Base-by-base conservation (phyloP, 1,140 invertebrate species). In the Maniola jurtina region DNA sequence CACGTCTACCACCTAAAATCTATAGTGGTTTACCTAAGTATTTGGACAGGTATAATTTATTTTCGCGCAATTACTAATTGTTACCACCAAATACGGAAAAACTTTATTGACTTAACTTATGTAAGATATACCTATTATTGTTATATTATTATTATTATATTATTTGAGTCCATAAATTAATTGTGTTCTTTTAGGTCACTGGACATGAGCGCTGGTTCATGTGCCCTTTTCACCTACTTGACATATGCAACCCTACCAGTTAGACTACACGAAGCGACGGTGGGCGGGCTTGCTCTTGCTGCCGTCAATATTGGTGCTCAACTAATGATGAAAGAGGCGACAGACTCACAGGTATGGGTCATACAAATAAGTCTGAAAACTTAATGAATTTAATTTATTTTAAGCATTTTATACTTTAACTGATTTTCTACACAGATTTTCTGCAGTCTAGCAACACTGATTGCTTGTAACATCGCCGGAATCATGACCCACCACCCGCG, bases 401-500 rank as follows among this genome's bases (percentile, higher is more conserved):
- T n/a, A n/a, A n/a, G n/a, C n/a, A n/a, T n/a, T n/a, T n/a, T n/a
- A n/a, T n/a, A n/a, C n/a, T n/a, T n/a, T n/a, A n/a, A n/a, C n/a
- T n/a, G n/a, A n/a, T n/a, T 50, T 13, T 50, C n/a, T 50, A n/a
- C 14, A 6, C 89, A 97, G 95, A 82, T 95, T 60, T 83, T 93
- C 47, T 93, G 94, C 77, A 95, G 95, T 70, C 81, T 94, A 34
- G 87, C 96, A 7, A 92, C 97, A 5, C 92, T 96, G 65, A 79
- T 95, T 11, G 94, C 95, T 72, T 94, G 94, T 59, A 99, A 99
- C 88, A 88, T 98, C 0, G 96, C 96, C 4, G 98, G 98, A 11
- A 93, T 97, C 25, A 95, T 98, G 85, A 98, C 97, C 3, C 97
- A 98, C 91, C 96, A 97, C 89, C 96, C 97, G 0, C 95, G 96